phyloP scores from a whole-genome alignment of 2,797 vertebrate genomes.

The Halcyon smyrnensis region DNA sequence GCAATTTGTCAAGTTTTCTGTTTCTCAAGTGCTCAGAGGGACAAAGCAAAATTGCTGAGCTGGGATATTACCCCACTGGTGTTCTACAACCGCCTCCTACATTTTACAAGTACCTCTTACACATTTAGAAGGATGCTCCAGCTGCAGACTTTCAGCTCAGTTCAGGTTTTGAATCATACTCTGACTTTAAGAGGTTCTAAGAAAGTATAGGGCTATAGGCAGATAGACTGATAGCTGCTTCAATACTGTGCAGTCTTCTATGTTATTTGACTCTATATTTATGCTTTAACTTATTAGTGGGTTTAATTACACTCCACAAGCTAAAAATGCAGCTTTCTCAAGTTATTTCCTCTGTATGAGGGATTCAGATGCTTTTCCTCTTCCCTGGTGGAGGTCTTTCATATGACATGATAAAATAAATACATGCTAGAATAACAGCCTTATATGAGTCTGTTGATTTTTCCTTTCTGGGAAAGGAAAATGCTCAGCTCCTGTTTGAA shows the following conservation, averaged over 20 bases:
- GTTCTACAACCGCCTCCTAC: neutral
- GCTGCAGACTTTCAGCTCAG: neutral
- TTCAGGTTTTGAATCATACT: neutral
- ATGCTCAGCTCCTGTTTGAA: neutral
- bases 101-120: neutral
- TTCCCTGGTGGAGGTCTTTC: neutral
- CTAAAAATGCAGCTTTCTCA: neutral
- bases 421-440: neutral
- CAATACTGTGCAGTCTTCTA: neutral
- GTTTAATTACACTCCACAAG: constrained; percentile 10
- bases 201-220: neutral
- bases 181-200: neutral
- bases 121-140: neutral
- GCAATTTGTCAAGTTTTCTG: neutral
- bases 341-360: neutral
- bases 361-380: neutral
- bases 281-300: neutral
- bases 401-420: neutral
- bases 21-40: neutral
- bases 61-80: neutral
- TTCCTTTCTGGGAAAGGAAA: neutral
- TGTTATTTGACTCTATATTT: neutral
- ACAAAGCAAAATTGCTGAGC: neutral
- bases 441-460: neutral
- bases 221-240: neutral